Conservation (phyloP, 2,888 invertebrate genomes). For the Andrena trimmerana region DNA sequence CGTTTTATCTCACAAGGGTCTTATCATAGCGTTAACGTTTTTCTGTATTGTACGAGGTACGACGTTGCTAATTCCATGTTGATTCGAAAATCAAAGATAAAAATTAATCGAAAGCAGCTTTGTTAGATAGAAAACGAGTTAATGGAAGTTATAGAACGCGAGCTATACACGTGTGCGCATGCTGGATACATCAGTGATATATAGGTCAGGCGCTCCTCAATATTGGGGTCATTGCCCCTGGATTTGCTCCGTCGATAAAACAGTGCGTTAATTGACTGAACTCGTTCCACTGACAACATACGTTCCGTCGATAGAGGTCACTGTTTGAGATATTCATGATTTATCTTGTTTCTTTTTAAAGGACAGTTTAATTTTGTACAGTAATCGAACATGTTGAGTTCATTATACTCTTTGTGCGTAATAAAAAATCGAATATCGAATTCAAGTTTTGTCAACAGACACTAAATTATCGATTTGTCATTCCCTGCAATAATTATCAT, state of each 20-base stretch:
- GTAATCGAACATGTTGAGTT: too few species aligned
- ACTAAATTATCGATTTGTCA: background rate
- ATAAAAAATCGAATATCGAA: too few species aligned
- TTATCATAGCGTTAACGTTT: constrained; percentile 20
- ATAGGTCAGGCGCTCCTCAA: constrained; percentile 80
- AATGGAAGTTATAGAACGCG: constrained; percentile 24
- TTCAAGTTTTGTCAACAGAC: background rate
- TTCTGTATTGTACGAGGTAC: background rate
- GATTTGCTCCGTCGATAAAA: constrained; percentile 71
- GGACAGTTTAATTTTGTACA: too few species aligned
- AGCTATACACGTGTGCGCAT: constrained; percentile 57
- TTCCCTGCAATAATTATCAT: background rate
- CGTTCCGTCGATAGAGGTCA: constrained; percentile 69
- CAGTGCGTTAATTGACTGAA: constrained; percentile 65
- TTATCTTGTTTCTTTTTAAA: constrained; percentile 22
- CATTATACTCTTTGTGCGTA: too few species aligned
- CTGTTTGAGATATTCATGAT: constrained; percentile 40
- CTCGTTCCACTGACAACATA: constrained; percentile 60
- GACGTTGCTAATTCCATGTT: background rate
- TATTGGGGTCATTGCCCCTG: constrained; percentile 78
- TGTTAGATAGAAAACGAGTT: background rate
- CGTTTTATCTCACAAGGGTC: constrained; percentile 16
- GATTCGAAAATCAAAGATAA: background rate
- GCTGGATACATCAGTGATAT: constrained; percentile 72
- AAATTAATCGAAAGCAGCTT: background rate